A percentile compares a stretch with the other conserved stretches of the same genome.
These are phyloP conservation scores for Heliothis subflexa DNA, from an alignment of 1,140 invertebrate genomes.

Conservation along the genomic window DNA sequence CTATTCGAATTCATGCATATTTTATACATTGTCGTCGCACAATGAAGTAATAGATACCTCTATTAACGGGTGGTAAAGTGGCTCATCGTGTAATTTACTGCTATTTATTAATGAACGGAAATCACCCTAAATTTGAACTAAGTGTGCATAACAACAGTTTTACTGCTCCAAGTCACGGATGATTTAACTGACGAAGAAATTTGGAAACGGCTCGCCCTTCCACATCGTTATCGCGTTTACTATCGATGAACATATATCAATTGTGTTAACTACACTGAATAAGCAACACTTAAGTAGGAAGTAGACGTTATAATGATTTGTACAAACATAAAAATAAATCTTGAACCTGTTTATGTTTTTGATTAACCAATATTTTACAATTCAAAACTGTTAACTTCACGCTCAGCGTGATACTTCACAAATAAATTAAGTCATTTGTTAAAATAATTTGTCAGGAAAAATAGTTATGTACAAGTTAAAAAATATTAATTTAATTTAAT, in stretches of 20 bases:
- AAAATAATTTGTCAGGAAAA: slow-evolving; percentile 8
- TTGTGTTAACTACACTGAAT: slow-evolving; percentile 20
- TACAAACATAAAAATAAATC: slow-evolving; percentile 24
- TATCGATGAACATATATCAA: slow-evolving; percentile 37
- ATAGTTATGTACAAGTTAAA: background rate
- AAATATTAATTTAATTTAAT: too few species aligned
- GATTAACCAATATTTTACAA: slow-evolving; percentile 31
- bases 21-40: slow-evolving; percentile 9
- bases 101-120: slow-evolving; percentile 53
- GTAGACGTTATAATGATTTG: slow-evolving; percentile 27
- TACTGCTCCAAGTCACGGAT: slow-evolving; percentile 67
- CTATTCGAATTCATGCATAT: slow-evolving; percentile 11
- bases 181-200: slow-evolving; percentile 69
- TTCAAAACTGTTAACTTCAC: slow-evolving; percentile 34
- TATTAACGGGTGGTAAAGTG: slow-evolving; percentile 29
- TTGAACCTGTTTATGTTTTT: slow-evolving; percentile 25
- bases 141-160: slow-evolving; percentile 60
- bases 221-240: slow-evolving; percentile 48
- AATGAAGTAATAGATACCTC: slow-evolving; percentile 32
- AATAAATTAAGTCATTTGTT: slow-evolving; percentile 20
- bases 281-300: slow-evolving; percentile 16
- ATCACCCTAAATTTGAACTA: slow-evolving; percentile 56
- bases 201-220: slow-evolving; percentile 55
- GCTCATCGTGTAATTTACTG: slow-evolving; percentile 52
- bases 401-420: slow-evolving; percentile 25